phyloP scores from a whole-genome alignment of 2,888 invertebrate species.

The Emmelina monodactyla region DNA sequence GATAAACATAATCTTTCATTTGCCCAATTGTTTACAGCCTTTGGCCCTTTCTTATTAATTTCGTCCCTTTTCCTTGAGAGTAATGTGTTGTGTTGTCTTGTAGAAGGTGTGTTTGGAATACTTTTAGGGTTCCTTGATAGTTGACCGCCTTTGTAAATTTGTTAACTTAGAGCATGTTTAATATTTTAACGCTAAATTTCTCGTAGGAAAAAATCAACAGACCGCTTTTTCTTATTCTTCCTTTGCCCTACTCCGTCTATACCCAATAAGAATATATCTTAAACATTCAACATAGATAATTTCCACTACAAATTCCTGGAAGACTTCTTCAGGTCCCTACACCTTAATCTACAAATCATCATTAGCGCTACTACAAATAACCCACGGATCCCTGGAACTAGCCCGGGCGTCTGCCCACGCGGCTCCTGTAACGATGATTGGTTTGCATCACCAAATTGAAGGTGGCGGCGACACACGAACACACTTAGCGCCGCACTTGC shows the following conservation, averaged over 20 bases:
- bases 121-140: conserved; percentile 11
- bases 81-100: conserved; percentile 13
- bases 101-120: conserved; percentile 34
- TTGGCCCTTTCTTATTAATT: conserved; percentile 20
- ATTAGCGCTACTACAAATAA: neutral
- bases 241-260: too few relatives aligned
- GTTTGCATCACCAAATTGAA: conserved; percentile 42
- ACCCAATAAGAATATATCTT: too few relatives aligned
- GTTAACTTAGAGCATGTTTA: too few relatives aligned
- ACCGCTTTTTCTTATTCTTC: too few relatives aligned
- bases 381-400: neutral
- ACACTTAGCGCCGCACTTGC: too few relatives aligned
- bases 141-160: too few relatives aligned
- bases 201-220: too few relatives aligned
- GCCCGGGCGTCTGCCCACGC: conserved; percentile 16
- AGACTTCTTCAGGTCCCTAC: too few relatives aligned
- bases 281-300: too few relatives aligned
- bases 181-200: too few relatives aligned
- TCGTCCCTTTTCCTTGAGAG: conserved; percentile 21
- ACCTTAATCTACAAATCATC: too few relatives aligned
- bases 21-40: conserved; percentile 48
- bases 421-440: conserved; percentile 48
- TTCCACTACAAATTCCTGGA: too few relatives aligned
- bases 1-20: conserved; percentile 65
- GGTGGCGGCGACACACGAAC: conserved; percentile 58